Evolutionary conservation across 2,113 vertebrate species (phyloP).

Genomic region (Zapornia atra): DNA sequence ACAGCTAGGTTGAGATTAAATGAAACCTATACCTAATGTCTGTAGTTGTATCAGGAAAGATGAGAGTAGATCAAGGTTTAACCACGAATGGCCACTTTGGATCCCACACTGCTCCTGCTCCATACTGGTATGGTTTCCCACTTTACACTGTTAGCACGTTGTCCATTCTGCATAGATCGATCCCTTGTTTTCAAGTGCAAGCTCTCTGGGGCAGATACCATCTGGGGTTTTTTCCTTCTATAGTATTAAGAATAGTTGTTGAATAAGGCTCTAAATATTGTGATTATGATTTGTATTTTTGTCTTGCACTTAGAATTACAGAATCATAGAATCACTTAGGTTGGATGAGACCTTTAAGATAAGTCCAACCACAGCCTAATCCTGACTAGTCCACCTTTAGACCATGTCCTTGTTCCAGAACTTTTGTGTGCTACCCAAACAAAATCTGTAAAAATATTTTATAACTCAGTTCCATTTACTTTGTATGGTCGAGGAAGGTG

Average conservation of each 20-base stretch:
- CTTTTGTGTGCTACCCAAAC: not conserved
- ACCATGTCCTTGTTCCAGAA: not conserved
- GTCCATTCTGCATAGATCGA: not conserved
- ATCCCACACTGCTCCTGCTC: not conserved
- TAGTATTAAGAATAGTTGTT: not conserved
- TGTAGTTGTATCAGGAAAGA: not conserved
- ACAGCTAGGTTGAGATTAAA: not conserved
- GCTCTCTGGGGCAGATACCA: not conserved
- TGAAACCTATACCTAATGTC: not conserved
- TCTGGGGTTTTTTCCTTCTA: not conserved
- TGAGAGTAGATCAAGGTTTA: not conserved
- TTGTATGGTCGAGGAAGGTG: conserved; percentile 72
- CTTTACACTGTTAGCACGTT: not conserved
- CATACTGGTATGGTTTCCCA: not conserved
- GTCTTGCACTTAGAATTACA: not conserved
- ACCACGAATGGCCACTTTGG: not conserved
- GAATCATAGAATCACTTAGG: too few relatives aligned
- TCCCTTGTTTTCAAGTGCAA: not conserved
- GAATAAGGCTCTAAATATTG: not conserved
- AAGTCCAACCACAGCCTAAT: too few relatives aligned
- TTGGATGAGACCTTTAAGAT: too few relatives aligned
- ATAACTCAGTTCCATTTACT: conserved; percentile 51
- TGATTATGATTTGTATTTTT: not conserved
- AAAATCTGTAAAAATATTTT: not conserved
- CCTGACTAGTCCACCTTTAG: too few relatives aligned